phyloP scores from a whole-genome alignment of 2,888 invertebrate genomes.

The Sericinus montela region DNA sequence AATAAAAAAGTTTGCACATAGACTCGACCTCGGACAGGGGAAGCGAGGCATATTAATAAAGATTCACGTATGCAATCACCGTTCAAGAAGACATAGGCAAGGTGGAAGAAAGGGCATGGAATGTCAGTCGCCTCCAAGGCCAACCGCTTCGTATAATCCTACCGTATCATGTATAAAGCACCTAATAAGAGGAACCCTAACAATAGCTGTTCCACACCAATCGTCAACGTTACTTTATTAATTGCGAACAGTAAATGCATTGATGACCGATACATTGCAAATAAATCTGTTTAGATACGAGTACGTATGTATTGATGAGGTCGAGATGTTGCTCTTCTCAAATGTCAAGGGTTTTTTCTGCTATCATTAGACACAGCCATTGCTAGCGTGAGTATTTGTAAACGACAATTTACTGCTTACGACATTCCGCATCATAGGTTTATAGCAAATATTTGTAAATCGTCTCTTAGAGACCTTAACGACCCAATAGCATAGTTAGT shows the following conservation, averaged over 20 bases:
- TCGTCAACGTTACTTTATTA: constrained; percentile 39
- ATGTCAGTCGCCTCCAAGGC: constrained; percentile 64
- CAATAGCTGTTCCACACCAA: constrained; percentile 30
- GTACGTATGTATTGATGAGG: constrained; percentile 39
- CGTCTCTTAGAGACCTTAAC: too few species aligned
- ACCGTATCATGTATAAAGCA: constrained; percentile 31
- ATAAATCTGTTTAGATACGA: constrained; percentile 44
- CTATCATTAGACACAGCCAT: constrained; percentile 26
- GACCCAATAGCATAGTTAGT: too few species aligned
- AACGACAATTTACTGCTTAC: constrained; percentile 12
- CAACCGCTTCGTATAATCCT: constrained; percentile 48
- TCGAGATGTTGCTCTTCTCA: constrained; percentile 46
- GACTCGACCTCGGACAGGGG: constrained; percentile 58
- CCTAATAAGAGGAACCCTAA: constrained; percentile 31
- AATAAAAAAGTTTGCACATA: constrained; percentile 42
- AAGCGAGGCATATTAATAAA: constrained; percentile 70
- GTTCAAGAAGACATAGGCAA: constrained; percentile 67
- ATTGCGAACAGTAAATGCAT: constrained; percentile 43
- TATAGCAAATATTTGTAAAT: too few species aligned
- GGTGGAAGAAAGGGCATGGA: constrained; percentile 76
- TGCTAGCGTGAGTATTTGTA: constrained; percentile 13
- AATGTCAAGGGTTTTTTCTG: constrained; percentile 65
- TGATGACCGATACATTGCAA: constrained; percentile 52
- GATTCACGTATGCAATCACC: constrained; percentile 70
- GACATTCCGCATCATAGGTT: constrained; percentile 5